These are phyloP conservation scores for Phymorhynchus buccinoides DNA, from an alignment of 1,140 invertebrate species.

Conservation along the genomic window DNA sequence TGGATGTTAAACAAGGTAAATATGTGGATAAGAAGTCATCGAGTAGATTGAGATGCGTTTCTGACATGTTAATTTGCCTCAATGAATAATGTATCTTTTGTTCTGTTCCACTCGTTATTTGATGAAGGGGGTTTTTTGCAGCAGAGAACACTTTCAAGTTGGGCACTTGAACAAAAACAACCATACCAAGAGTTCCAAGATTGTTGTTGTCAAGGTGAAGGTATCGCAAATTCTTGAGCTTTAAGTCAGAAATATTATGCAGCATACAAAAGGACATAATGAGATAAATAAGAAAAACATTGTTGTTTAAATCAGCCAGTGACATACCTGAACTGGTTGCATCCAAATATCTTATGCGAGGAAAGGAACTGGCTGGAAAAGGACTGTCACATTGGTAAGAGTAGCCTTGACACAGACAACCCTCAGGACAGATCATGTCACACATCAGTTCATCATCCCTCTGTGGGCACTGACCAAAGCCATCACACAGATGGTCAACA, in stretches of 20 bases:
- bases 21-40: not conserved
- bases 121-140: constrained; percentile 15
- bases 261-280: not conserved
- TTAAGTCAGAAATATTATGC: not conserved
- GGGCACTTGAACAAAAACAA: not conserved
- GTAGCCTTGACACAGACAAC: not conserved
- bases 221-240: not conserved
- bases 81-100: not conserved
- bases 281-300: not conserved
- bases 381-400: not conserved
- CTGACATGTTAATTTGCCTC: not conserved
- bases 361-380: not conserved
- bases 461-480: no score
- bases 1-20: not conserved
- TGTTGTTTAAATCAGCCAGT: not conserved
- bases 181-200: not conserved
- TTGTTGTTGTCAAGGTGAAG: constrained; percentile 35
- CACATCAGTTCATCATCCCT: not conserved
- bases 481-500: no score
- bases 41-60: not conserved
- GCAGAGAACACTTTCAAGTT: constrained; percentile 23
- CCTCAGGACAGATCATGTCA: not conserved
- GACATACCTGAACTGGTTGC: not conserved
- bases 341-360: not conserved
- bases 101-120: not conserved